Evolutionary conservation across 2,113 vertebrate species (phyloP).

Genomic region (Eulemur rufifrons): DNA sequence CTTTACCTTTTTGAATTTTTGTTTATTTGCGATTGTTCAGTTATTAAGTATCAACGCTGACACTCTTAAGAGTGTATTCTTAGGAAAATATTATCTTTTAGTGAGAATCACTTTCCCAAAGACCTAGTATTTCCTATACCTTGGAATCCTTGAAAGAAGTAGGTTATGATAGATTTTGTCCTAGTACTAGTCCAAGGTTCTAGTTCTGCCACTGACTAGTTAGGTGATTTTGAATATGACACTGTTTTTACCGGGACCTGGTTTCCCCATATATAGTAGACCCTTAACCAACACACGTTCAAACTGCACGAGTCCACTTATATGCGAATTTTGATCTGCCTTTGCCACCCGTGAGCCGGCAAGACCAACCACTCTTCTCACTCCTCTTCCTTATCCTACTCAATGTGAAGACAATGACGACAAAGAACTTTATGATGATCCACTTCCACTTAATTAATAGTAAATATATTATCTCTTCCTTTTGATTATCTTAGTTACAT

Average conservation of each 20-base stretch:
- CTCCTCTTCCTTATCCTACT: background rate
- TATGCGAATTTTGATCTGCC: background rate
- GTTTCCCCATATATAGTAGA: background rate
- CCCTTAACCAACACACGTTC: background rate
- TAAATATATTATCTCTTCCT: background rate
- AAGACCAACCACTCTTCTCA: background rate
- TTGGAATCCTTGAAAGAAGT: background rate
- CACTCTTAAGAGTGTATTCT: background rate
- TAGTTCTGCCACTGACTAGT: background rate
- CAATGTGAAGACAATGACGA: background rate
- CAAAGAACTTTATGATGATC: background rate
- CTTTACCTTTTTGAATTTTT: background rate
- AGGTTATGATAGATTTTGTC: background rate
- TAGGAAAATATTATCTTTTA: background rate
- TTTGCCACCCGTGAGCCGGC: background rate
- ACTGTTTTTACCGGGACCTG: background rate
- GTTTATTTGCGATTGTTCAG: background rate
- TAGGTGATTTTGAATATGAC: background rate
- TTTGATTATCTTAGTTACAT: background rate
- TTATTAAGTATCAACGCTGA: background rate
- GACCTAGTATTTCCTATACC: background rate
- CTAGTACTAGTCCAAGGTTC: background rate
- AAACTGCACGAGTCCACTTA: background rate
- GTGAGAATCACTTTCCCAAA: background rate
- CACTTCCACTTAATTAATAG: background rate